These are phyloP conservation scores for Heliocidaris tuberculata DNA, from an alignment of 35 echinoderm and acorn worm genomes.

Conservation along the genomic window DNA sequence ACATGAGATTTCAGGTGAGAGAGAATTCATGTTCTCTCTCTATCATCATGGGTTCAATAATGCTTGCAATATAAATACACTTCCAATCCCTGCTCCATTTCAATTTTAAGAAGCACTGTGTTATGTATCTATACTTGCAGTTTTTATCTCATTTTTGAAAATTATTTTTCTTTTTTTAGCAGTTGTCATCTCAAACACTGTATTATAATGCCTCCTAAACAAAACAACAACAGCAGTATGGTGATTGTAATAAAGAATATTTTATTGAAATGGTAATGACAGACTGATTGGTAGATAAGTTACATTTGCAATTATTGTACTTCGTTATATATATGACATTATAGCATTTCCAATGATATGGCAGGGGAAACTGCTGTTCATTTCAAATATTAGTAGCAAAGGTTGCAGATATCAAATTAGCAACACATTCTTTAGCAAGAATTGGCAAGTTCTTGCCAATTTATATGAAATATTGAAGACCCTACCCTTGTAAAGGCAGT, in stretches of 20 bases:
- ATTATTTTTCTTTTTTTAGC: neutral
- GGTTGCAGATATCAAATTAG: neutral
- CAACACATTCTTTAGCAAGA: neutral
- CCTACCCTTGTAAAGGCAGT: neutral
- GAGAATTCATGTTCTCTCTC: neutral
- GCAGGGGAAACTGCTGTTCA: no score
- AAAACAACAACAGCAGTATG: no score
- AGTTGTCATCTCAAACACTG: no score
- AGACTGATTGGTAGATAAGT: no score
- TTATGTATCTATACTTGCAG: no score
- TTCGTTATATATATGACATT: no score
- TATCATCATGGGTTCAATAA: neutral
- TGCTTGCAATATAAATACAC: neutral
- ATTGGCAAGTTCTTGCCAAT: neutral
- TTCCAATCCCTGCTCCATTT: neutral
- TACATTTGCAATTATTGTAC: no score
- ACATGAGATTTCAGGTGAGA: neutral
- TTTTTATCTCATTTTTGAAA: neutral
- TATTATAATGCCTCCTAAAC: no score
- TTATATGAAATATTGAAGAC: neutral
- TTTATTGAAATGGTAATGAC: no score
- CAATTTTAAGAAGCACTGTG: neutral
- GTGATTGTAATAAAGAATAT: neutral
- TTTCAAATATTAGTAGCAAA: neutral
- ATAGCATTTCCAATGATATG: no score